Base-by-base conservation (phyloP, 2,113 vertebrate genomes). In the Takifugu flavidus region DNA sequence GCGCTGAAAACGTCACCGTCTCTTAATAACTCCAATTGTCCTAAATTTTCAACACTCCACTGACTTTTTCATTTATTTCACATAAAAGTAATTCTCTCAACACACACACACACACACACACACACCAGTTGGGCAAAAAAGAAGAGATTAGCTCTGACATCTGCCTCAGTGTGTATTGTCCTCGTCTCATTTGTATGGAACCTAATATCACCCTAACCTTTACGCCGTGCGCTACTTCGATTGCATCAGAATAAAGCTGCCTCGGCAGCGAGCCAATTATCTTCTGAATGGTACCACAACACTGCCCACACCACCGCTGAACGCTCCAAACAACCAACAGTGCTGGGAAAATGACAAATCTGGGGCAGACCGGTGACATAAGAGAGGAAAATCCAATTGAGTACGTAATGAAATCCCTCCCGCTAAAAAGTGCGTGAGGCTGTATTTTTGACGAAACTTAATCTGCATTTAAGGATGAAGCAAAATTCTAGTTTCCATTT, bases 201-300 rank as follows among this genome's bases (percentile, higher is more conserved):
- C 67, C 64, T 84, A 83, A 88, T 85, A 82, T 84, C 71, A 8
- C 60, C 54, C 73, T 82, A 83, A 87, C 86, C 86, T 85, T 87
- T 82, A 70, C 31, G 56, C 61, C 15, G 72, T 13, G 46, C 64
- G 58, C 49, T 13, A 56, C 65, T 75, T 87, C 74, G 77, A 84
- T 76, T 79, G 77, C 72, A 87, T 85, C 83, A 87, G 82, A 82
- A 79, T 82, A 80, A 79, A 85, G 85, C 60, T 59, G 74, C 68
- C 72, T 74, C 60, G 70, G 71, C 70, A 59, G 80, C 82, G 87
- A 89, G 84, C 68, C 82, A 89, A 86, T 89, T 87, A 86, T 82
- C 67, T 74, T 74, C 84, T 75, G 72, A 65, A 65, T 67, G 65
- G 54, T 66, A 59, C 71, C 70, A 58, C 70, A 57, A 62, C 42